Evolutionary conservation across 2,888 invertebrate genomes (phyloP).

Genomic region (Pogonocherus hispidulus): DNA sequence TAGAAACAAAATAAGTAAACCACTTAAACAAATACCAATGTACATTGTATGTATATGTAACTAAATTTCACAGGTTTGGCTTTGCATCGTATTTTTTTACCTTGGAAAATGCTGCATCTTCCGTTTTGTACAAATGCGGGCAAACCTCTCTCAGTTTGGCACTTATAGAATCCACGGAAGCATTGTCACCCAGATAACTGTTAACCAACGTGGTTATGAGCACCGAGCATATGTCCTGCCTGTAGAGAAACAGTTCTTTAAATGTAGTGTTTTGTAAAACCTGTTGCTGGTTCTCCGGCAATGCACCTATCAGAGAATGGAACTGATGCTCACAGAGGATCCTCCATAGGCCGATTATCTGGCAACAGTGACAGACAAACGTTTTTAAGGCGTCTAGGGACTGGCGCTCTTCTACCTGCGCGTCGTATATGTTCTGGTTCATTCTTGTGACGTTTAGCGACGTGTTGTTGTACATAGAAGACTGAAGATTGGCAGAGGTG

Average conservation of each 20-base stretch:
- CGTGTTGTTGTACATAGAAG: slow-evolving; percentile 49
- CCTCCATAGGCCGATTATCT: slow-evolving; percentile 91
- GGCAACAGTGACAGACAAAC: slow-evolving; percentile 79
- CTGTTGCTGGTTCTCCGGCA: slow-evolving; percentile 78
- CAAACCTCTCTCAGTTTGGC: slow-evolving; percentile 89
- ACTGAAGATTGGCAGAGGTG: slow-evolving; percentile 24
- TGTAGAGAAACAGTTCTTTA: slow-evolving; percentile 83
- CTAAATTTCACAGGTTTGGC: no score
- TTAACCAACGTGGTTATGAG: slow-evolving; percentile 90
- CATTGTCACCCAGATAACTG: slow-evolving; percentile 94
- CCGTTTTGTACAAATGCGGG: slow-evolving; percentile 92
- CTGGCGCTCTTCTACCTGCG: slow-evolving; percentile 78
- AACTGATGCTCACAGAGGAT: slow-evolving; percentile 94
- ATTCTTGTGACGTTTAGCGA: slow-evolving; percentile 50
- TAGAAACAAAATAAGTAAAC: no score
- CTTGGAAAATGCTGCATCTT: slow-evolving; percentile 97
- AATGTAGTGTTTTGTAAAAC: slow-evolving; percentile 76
- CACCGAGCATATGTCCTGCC: slow-evolving; percentile 81
- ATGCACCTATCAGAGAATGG: slow-evolving; percentile 80
- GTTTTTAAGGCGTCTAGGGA: slow-evolving; percentile 83
- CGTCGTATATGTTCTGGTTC: slow-evolving; percentile 66
- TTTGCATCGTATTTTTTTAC: no score
- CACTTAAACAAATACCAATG: no score
- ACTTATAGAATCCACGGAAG: slow-evolving; percentile 93
- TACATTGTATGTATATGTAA: no score